Evolutionary conservation across 2,888 invertebrate genomes (phyloP).

Genomic region (Cerastis leucographa): DNA sequence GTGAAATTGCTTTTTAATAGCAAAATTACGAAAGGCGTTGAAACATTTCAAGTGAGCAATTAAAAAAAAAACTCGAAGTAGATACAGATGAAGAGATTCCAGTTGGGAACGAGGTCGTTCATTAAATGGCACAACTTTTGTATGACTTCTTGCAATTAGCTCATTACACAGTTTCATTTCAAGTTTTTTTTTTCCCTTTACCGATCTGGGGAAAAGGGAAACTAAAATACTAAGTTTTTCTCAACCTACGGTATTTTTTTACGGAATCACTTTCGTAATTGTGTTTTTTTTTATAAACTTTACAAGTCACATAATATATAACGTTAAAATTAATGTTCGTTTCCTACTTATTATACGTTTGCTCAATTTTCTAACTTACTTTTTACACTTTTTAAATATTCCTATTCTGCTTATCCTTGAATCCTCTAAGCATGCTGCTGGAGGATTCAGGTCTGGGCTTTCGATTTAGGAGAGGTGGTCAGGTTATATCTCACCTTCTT

Average conservation of each 20-base stretch:
- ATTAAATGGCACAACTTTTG: conserved; percentile 51
- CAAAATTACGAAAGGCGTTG: conserved; percentile 29
- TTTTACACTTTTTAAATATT: neutral
- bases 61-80: conserved; percentile 26
- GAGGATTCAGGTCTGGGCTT: too few species aligned
- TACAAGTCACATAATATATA: neutral
- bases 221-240: conserved; percentile 9
- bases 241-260: neutral
- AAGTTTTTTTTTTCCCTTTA: conserved; percentile 4
- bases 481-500: too few species aligned
- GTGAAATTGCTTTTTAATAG: conserved; percentile 13
- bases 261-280: neutral
- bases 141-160: conserved; percentile 59
- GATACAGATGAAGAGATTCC: conserved; percentile 24
- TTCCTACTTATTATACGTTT: neutral
- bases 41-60: conserved; percentile 43
- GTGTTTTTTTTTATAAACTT: neutral
- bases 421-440: too few species aligned
- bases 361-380: neutral
- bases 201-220: neutral
- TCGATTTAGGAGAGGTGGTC: too few species aligned
- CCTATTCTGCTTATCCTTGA: neutral
- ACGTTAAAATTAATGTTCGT: neutral
- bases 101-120: conserved; percentile 30
- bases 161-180: conserved; percentile 37